Evolutionary conservation across 2,888 invertebrate species (phyloP), one percentile per base, ranked within the genome.

Genomic region (Nemurella pictetii): DNA sequence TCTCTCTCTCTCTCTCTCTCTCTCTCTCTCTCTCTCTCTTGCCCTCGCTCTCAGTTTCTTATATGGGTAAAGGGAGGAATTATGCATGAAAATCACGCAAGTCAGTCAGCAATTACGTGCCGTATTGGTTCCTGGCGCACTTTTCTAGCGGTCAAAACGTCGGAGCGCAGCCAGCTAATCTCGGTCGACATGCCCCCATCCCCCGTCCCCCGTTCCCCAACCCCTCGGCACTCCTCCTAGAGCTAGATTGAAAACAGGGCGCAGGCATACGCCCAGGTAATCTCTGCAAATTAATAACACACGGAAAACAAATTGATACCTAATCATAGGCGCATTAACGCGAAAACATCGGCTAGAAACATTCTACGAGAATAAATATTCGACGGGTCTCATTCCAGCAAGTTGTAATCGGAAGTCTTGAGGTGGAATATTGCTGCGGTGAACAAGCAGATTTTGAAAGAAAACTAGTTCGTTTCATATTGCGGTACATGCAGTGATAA

Each of bases 161-260:
- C 12, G n/a, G 55, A 55, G 55, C 55, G 9, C 9, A 55, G 15
- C 20, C 55, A 55, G 55, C 55, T 55, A 20, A 55, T 12, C 55
- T 55, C 55, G 55, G 55, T 55, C 55, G 9, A 55, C 55, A 20
- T 12, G 2, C 5, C 20, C 12, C 20, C 55, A 2, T 20, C 55
- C 55, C 55, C 55, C 55, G 2, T 2, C 55, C 55, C 55, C 15
- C 55, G 4, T 9, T 9, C 32, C 9, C 32, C 32, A 9, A 4
- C 25, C 25, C 25, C 20, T 73, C 73, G 20, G 4, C 25, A 4
- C 25, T 20, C 12, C 75, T 27, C 4, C 4, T 75, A n/a, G 9
- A 75, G 27, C 75, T 75, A 78, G 78, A 78, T 78, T 78, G 78
- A 78, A 78, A 78, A 78, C 78, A 78, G 28, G 55, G 55, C 55